phyloP scores from a whole-genome alignment of 2,888 invertebrate species.

The Melieria crassipennis region DNA sequence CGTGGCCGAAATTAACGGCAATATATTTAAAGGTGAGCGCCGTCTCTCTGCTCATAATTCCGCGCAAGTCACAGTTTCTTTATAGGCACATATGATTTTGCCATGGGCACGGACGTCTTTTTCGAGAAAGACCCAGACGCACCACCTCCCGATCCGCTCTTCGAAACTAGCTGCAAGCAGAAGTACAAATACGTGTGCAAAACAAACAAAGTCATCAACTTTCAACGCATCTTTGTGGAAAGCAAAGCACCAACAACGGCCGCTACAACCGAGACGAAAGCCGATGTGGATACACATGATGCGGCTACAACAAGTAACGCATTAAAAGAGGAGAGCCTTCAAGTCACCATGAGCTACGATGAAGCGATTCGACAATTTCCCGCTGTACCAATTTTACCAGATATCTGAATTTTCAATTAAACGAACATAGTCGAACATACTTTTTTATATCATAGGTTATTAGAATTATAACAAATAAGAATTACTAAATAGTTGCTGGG shows the following conservation, averaged over 20 bases:
- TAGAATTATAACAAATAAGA: neutral
- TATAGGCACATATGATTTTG: conserved; percentile 74
- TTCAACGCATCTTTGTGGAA: conserved; percentile 75
- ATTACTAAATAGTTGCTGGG: no score
- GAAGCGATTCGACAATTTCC: conserved; percentile 59
- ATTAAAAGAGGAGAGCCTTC: conserved; percentile 39
- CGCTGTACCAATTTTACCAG: neutral
- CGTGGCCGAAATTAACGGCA: conserved; percentile 75
- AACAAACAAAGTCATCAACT: conserved; percentile 74
- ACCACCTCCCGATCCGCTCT: conserved; percentile 67
- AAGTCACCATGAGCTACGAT: conserved; percentile 56
- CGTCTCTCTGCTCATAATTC: neutral
- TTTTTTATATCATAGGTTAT: neutral
- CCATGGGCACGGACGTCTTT: conserved; percentile 78
- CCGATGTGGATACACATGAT: conserved; percentile 18
- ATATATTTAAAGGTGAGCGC: conserved; percentile 70
- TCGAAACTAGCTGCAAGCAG: conserved; percentile 70
- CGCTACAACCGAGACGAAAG: conserved; percentile 30
- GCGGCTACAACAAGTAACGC: conserved; percentile 7
- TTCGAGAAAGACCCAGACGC: conserved; percentile 72
- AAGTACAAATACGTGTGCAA: conserved; percentile 72
- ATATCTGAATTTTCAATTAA: neutral
- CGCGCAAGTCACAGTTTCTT: neutral
- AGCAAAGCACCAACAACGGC: conserved; percentile 39
- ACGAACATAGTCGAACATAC: conserved; percentile 1